Conservation (phyloP, 2,888 invertebrate genomes). For the Onchidella celtica region DNA sequence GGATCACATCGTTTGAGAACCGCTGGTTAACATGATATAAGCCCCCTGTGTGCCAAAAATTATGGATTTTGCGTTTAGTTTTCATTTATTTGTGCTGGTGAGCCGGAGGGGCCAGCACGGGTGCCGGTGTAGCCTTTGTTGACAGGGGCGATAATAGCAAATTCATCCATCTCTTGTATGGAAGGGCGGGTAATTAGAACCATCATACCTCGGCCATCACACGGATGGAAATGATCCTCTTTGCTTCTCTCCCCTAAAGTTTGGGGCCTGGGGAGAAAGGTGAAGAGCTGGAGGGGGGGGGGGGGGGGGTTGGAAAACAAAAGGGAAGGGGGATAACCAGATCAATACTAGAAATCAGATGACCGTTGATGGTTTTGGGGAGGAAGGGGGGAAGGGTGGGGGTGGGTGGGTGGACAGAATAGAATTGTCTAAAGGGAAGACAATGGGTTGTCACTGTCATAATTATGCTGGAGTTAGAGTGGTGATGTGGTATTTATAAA, state of each 20-base stretch:
- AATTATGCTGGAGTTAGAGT: too few species aligned
- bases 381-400: not conserved
- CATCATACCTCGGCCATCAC: not conserved
- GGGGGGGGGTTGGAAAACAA: not conserved
- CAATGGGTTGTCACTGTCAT: too few species aligned
- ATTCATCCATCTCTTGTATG: not conserved
- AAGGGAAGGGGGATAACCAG: not conserved
- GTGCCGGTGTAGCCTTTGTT: slow-evolving; percentile 9
- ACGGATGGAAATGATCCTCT: not conserved
- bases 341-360: not conserved
- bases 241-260: not conserved
- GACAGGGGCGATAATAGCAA: not conserved
- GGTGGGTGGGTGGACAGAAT: not conserved
- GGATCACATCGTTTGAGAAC: too few species aligned
- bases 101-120: not conserved
- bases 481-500: too few species aligned
- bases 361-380: too few species aligned
- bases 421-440: too few species aligned
- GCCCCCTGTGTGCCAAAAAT: slow-evolving; percentile 1
- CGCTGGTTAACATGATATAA: too few species aligned
- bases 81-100: slow-evolving; percentile 16
- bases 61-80: slow-evolving; percentile 28
- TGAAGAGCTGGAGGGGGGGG: not conserved
- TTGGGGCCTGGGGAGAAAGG: not conserved
- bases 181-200: not conserved